Evolutionary conservation across 1,140 invertebrate genomes (phyloP), one percentile per base, ranked within the genome.

Genomic region (Caerostris darwini): DNA sequence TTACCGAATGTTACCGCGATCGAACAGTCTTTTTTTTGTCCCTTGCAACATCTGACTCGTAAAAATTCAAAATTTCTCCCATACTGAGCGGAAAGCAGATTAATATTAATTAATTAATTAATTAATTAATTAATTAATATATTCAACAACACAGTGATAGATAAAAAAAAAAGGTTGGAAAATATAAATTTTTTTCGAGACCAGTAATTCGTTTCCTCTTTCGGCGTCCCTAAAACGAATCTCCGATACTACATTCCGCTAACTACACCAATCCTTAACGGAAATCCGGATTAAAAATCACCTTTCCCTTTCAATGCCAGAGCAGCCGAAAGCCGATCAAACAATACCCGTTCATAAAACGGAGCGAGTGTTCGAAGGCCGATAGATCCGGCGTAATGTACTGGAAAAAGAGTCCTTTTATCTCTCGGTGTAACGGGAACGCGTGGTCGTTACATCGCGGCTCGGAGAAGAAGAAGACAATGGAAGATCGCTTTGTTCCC

Each of bases 241-340:
- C 59, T 59, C 90, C 90, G 90, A 92, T 92, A 92, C 81, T 85
- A 50, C 12, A 14, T 91, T 58, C 54, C 89, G 89, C 50, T 92
- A 92, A 92, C 90, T 92, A 92, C 64, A 19, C 19, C 58, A 67
- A 91, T 81, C 69, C 77, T 85, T 64, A 64, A 54, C 17, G 64
- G 90, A 92, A 85, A 92, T 92, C 81, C 90, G 90, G 71, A 85
- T 92, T 92, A 92, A 92, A 92, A 92, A 92, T 92, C 81, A 92
- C 90, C 90, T 92, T 81, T 69, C 81, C 59, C 69, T 92, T 67
- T 85, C 57, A 85, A 85, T 85, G 53, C 17, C n/a, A 58, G 14
- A 19, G 12, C 67, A n/a, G 34, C 89, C 77, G 7, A 85, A 92
- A 92, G 67, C 90, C 90, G 90, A 92, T 92, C 85, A 92, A 92